These are phyloP conservation scores for Paradisaea rubra DNA, from an alignment of 2,113 vertebrate genomes.

Conservation along the genomic window DNA sequence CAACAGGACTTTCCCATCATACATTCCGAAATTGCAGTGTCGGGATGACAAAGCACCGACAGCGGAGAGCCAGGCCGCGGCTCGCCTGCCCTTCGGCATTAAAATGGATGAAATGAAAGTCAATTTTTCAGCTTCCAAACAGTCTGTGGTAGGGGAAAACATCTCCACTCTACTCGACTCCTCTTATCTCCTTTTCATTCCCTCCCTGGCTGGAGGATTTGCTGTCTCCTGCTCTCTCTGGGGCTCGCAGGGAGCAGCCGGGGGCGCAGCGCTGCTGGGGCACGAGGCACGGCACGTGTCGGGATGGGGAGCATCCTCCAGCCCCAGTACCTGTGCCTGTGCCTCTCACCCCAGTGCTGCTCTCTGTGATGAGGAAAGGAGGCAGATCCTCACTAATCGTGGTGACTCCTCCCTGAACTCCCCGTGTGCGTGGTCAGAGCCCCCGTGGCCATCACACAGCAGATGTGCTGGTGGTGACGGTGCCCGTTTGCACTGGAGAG, in stretches of 20 bases:
- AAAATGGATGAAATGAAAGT: background rate
- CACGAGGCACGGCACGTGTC: accelerated
- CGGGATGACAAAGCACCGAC: background rate
- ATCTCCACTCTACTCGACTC: background rate
- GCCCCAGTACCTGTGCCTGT: accelerated
- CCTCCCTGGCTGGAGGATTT: background rate
- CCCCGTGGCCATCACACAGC: accelerated
- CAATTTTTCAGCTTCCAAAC: background rate
- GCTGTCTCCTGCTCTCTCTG: background rate
- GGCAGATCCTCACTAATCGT: accelerated
- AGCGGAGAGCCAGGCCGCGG: background rate
- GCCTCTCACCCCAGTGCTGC: accelerated
- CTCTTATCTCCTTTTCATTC: background rate
- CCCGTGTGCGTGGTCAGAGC: accelerated
- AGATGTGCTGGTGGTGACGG: background rate
- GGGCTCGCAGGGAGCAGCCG: background rate
- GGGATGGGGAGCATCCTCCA: background rate
- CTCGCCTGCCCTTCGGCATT: background rate
- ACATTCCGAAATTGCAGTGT: background rate
- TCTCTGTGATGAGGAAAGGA: background rate
- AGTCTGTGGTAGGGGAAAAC: background rate
- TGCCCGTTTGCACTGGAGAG: background rate
- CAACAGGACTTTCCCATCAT: background rate
- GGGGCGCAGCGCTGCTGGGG: accelerated
- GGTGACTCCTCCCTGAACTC: too few species aligned